Evolutionary conservation across 2,888 invertebrate species (phyloP).

Genomic region (Chalcis sispes): DNA sequence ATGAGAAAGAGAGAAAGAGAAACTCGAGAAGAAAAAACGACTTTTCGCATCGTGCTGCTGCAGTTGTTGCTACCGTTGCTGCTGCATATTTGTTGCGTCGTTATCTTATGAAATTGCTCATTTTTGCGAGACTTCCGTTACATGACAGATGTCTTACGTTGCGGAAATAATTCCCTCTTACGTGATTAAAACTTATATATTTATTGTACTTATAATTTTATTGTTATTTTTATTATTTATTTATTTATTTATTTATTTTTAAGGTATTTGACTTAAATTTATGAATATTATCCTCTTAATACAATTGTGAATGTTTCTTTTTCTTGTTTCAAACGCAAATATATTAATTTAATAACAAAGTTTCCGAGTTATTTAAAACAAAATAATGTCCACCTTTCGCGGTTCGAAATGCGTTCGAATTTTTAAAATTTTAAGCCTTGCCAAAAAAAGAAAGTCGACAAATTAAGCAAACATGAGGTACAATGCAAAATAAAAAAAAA

Average conservation of each 20-base stretch:
- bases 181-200: slow-evolving; percentile 10
- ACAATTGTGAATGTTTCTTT: too few species aligned
- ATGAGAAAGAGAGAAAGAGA: not conserved
- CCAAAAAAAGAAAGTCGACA: slow-evolving; percentile 24
- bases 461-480: slow-evolving; percentile 30
- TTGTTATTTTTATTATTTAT: not conserved
- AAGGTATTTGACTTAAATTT: not conserved
- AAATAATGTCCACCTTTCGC: not conserved
- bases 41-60: slow-evolving; percentile 23
- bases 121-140: slow-evolving; percentile 30
- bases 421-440: not conserved
- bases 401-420: too few species aligned
- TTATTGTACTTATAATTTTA: not conserved
- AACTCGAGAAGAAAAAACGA: slow-evolving; percentile 27
- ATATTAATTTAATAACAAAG: too few species aligned
- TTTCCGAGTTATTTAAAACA: not conserved
- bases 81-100: not conserved
- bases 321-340: too few species aligned
- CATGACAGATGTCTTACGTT: slow-evolving; percentile 21
- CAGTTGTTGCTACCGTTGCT: not conserved
- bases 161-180: slow-evolving; percentile 35
- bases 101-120: slow-evolving; percentile 31
- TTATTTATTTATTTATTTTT: not conserved
- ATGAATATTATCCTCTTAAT: not conserved
- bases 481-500: not conserved